phyloP scores from a whole-genome alignment of 2,113 vertebrate genomes.

The Passerina amoena region DNA sequence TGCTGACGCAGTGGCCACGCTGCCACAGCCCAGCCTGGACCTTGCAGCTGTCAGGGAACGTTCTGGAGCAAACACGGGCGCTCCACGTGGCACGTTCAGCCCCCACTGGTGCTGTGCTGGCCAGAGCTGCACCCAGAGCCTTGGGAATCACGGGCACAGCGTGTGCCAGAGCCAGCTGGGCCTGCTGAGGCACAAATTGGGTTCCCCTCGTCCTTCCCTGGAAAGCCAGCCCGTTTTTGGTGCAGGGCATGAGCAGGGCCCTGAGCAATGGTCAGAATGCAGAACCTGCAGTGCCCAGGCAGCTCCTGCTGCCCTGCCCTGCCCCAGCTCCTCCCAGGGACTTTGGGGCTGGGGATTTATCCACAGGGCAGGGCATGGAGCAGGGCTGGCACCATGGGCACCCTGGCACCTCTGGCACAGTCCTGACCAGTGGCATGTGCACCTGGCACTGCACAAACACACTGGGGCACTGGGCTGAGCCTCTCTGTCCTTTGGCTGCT shows the following conservation, averaged over 20 bases:
- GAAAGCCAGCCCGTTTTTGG: rapidly evolving
- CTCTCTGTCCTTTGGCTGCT: not conserved
- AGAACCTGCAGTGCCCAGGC: not conserved
- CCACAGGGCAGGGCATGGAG: not conserved
- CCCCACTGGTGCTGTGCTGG: rapidly evolving
- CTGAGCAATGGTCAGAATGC: rapidly evolving
- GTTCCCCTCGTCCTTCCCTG: too few species aligned
- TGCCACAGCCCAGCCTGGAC: not conserved
- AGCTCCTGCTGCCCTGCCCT: not conserved
- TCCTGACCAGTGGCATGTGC: rapidly evolving
- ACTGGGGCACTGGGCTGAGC: not conserved
- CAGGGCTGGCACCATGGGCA: rapidly evolving
- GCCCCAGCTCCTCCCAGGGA: rapidly evolving
- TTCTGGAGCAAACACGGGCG: not conserved
- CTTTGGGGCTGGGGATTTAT: not conserved
- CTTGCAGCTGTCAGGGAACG: not conserved
- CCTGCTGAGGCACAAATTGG: rapidly evolving
- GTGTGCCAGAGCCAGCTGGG: not conserved
- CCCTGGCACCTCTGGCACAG: not conserved
- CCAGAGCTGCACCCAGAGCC: rapidly evolving
- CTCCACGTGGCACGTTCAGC: rapidly evolving
- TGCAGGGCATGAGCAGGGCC: not conserved
- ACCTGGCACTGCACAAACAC: not conserved
- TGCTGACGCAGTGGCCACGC: not conserved
- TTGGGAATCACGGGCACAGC: rapidly evolving